Evolutionary conservation across 2,113 vertebrate species (phyloP).

Genomic region (Saguinus imperator): DNA sequence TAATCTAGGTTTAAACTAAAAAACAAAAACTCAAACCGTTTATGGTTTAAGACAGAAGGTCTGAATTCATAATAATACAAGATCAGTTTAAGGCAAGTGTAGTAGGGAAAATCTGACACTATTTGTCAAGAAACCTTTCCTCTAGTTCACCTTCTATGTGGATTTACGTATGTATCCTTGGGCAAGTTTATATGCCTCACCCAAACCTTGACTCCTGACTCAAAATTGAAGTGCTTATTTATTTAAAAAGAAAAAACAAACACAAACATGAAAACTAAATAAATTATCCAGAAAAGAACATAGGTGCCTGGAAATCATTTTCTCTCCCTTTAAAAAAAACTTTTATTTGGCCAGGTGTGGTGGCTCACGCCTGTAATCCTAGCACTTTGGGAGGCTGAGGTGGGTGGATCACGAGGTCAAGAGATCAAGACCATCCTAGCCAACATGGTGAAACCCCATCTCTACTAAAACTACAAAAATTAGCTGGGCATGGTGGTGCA

Average conservation of each 20-base stretch:
- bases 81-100: constrained; percentile 30
- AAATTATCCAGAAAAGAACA: background rate
- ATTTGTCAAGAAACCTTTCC: constrained; percentile 24
- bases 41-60: constrained; percentile 54
- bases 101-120: background rate
- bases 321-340: too few relatives aligned
- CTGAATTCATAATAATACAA: constrained; percentile 51
- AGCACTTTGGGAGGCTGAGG: too few relatives aligned
- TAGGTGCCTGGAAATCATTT: background rate
- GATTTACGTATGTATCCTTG: constrained; percentile 37
- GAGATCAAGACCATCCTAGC: too few relatives aligned
- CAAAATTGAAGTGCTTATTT: constrained; percentile 39
- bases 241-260: constrained; percentile 51
- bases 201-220: constrained; percentile 14
- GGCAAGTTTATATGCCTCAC: constrained; percentile 34
- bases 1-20: constrained; percentile 51
- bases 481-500: too few relatives aligned
- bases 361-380: too few relatives aligned
- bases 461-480: too few relatives aligned
- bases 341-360: background rate
- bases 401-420: too few relatives aligned
- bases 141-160: constrained; percentile 3
- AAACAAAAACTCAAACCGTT: constrained; percentile 34
- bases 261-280: background rate
- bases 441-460: too few relatives aligned